Evolutionary conservation across 1,140 invertebrate species (phyloP), one percentile per base, ranked within the genome.

Genomic region (Marisa cornuarietis): DNA sequence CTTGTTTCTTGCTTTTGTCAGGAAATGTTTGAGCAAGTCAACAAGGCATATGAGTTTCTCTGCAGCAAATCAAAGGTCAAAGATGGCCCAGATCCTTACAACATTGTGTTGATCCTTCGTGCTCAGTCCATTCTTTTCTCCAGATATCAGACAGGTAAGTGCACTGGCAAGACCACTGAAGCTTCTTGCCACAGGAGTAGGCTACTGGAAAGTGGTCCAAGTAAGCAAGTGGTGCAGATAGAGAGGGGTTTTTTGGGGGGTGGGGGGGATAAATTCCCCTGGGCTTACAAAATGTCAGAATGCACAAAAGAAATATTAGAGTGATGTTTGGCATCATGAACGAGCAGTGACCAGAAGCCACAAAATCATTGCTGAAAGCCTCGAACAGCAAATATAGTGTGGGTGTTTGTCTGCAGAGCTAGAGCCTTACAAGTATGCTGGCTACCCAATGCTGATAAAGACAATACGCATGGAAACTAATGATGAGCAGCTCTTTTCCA

Each of bases 31-130:
- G 96, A 98, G 90, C 93, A 95, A 88, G 97, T 98, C 6, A 98
- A 98, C 91, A 95, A 95, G 91, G 98, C 99, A 0, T 99, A 99
- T 90, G 98, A 99, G 91, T 99, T 99, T 90, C 91, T 99, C n/a
- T 99, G 97, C 88, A 98, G 96, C 87, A 93, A 96, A 81, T 95
- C 95, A 18, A 97, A 96, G 94, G 94, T 94, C 10, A 94, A 94
- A 11, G 95, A 96, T 82, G 97, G 97, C 24, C 97, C 97, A 2
- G 97, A 99, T 93, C 96, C 97, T 6, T 95, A 98, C 85, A 99
- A 99, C 86, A 99, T 99, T 85, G 95, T 99, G 10, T 93, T 99
- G 1, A 97, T 99, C 86, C 90, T 99, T 24, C 94, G 95, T 87
- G 96, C 98, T 0, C 99, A 99, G 91, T 98, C 96, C 87, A 99